Conservation (phyloP, 1,140 invertebrate genomes). For the Ctenoplectra terminalis region DNA sequence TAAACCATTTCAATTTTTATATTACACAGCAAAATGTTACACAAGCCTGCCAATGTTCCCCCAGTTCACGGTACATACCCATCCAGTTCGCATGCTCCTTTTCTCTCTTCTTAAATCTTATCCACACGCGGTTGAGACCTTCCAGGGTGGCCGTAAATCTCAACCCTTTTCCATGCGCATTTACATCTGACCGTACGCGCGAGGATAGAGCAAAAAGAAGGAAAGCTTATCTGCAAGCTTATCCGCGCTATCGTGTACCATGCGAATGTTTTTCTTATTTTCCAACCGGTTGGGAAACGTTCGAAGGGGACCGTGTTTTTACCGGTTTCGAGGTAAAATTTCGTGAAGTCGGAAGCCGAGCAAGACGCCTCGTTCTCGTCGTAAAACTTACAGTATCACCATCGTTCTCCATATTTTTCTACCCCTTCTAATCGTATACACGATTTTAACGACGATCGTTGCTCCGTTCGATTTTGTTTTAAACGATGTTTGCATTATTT, state of each 20-base stretch:
- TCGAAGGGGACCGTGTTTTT: conserved; percentile 8
- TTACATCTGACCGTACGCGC: conserved; percentile 40
- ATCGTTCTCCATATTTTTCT: background rate
- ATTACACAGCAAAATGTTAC: too few species aligned
- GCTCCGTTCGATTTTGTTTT: background rate
- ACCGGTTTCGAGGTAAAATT: conserved; percentile 43
- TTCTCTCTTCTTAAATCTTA: conserved; percentile 27
- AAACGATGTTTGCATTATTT: background rate
- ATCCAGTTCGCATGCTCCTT: background rate
- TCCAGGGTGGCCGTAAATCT: conserved; percentile 50
- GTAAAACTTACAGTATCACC: conserved; percentile 28
- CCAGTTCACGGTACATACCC: background rate
- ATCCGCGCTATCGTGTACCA: conserved; percentile 46
- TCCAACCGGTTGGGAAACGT: conserved; percentile 51
- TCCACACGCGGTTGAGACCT: conserved; percentile 18
- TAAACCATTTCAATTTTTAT: too few species aligned
- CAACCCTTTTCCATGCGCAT: conserved; percentile 43
- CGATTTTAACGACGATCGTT: conserved; percentile 11
- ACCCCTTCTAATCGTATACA: conserved; percentile 16
- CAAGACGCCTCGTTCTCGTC: background rate
- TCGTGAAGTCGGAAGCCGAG: conserved; percentile 42
- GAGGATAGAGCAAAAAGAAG: conserved; percentile 23
- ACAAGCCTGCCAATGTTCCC: too few species aligned
- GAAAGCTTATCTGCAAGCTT: conserved; percentile 45
- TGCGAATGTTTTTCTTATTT: conserved; percentile 39